Evolutionary conservation across 2,113 vertebrate species (phyloP), one percentile per base, ranked within the genome.

Genomic region (Columba livia): DNA sequence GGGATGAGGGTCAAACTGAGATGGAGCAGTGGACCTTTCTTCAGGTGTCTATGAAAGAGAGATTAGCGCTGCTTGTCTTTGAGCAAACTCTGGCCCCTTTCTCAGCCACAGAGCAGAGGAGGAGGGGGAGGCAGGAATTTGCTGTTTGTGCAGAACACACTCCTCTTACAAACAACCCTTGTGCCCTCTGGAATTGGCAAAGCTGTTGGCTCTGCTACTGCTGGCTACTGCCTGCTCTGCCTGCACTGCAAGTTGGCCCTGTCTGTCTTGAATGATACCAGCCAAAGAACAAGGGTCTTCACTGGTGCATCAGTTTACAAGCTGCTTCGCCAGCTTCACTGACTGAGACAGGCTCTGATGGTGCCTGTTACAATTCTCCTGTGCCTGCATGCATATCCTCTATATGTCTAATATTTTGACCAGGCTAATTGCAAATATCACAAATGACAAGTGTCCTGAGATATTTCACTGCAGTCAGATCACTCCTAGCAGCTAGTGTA

Each of bases 161-260:
- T 90, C 85, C 71, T 73, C 85, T 88, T 93, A 92, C 75, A 90
- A 90, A 70, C 58, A 88, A 62, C 54, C 69, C 28, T 80, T 62
- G 26, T 84, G 69, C 44, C 69, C 90, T 84, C 53, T 95, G 90
- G 88, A 79, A 78, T 42, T 74, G 77, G 79, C 73, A 90, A 87
- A 75, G 69, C 48, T 81, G 51, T 64, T 96, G 79, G 83, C 83
- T 88, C 32, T 58, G 60, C 79, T 81, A 21, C 75, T 84, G 34
- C 61, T 56, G 78, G 61, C 91, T 74, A 29, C 85, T 57, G 34
- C 50, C 56, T 34, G 4, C 51, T 44, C 61, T 78, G 72, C 24
- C 47, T 44, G 72, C 73, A 66, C 42, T 84, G 60, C 75, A 90
- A 95, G 78, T 5, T 87, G 62, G 15, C 50, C 78, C 80, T 91